These are phyloP conservation scores for Eupithecia centaureata DNA, from an alignment of 2,888 invertebrate species.

Conservation along the genomic window DNA sequence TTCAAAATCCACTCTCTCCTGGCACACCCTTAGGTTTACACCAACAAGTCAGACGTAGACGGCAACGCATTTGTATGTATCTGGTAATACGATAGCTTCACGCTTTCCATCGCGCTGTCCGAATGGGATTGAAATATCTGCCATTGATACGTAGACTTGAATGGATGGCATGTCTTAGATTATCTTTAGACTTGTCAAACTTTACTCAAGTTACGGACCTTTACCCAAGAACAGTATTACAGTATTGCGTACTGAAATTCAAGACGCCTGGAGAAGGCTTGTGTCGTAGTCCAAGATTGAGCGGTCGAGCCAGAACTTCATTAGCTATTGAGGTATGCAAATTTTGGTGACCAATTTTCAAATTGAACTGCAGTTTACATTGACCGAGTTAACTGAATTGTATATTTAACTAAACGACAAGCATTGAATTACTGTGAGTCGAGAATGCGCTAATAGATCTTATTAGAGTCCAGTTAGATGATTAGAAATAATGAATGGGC, in stretches of 20 bases:
- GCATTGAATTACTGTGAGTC: conserved; percentile 23
- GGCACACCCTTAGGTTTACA: conserved; percentile 40
- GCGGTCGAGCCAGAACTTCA: background rate
- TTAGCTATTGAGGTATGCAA: background rate
- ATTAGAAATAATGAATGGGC: background rate
- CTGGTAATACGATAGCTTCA: conserved; percentile 37
- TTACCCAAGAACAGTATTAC: no score
- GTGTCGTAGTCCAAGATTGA: background rate
- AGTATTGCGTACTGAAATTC: background rate
- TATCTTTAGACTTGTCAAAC: background rate
- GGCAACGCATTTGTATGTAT: conserved; percentile 44
- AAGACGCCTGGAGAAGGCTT: background rate
- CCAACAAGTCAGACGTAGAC: conserved; percentile 26
- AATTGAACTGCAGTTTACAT: conserved; percentile 36
- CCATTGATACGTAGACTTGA: conserved; percentile 15
- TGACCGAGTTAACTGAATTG: conserved; percentile 40
- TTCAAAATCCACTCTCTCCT: conserved; percentile 42
- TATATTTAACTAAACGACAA: conserved; percentile 29
- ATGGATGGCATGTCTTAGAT: conserved; percentile 3
- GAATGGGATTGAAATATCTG: conserved; percentile 35
- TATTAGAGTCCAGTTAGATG: conserved; percentile 16
- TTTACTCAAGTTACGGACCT: background rate
- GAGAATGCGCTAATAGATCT: conserved; percentile 36
- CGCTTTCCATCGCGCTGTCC: conserved; percentile 38
- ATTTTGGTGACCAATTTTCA: background rate